These are phyloP conservation scores for Odontocolon sp. DNA, from an alignment of 2,888 invertebrate genomes.

Conservation along the genomic window DNA sequence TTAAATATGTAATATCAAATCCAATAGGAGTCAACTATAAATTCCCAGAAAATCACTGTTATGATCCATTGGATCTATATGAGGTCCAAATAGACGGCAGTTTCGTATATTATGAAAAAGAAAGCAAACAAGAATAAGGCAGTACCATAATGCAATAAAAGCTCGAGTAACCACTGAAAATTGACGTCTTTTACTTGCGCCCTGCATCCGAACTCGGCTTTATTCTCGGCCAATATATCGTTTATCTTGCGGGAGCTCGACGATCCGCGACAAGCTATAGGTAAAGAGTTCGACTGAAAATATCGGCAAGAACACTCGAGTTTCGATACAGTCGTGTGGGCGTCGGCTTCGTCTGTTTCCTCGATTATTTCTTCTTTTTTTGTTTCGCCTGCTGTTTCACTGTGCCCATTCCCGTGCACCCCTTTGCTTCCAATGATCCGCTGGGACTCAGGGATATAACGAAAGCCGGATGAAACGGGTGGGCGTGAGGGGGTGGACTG, in stretches of 20 bases:
- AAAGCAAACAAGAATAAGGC: not conserved
- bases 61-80: too few relatives aligned
- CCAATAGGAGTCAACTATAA: too few relatives aligned
- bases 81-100: too few relatives aligned
- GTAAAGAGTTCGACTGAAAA: not conserved
- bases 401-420: not conserved
- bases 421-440: slow-evolving; percentile 40
- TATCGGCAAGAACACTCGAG: not conserved
- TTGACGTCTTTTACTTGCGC: not conserved
- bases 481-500: slow-evolving; percentile 21
- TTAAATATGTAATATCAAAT: too few relatives aligned
- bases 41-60: too few relatives aligned
- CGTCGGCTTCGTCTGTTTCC: not conserved
- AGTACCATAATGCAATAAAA: slow-evolving; percentile 2
- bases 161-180: not conserved
- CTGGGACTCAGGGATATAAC: slow-evolving; percentile 30
- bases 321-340: not conserved
- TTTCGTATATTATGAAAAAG: not conserved
- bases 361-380: slow-evolving; percentile 7
- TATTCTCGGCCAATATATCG: slow-evolving; percentile 2
- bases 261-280: not conserved
- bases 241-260: not conserved
- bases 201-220: not conserved
- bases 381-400: slow-evolving; percentile 23
- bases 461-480: slow-evolving; percentile 46